Base-by-base conservation (phyloP, 2,888 invertebrate species). In the Fragum whitleyi region DNA sequence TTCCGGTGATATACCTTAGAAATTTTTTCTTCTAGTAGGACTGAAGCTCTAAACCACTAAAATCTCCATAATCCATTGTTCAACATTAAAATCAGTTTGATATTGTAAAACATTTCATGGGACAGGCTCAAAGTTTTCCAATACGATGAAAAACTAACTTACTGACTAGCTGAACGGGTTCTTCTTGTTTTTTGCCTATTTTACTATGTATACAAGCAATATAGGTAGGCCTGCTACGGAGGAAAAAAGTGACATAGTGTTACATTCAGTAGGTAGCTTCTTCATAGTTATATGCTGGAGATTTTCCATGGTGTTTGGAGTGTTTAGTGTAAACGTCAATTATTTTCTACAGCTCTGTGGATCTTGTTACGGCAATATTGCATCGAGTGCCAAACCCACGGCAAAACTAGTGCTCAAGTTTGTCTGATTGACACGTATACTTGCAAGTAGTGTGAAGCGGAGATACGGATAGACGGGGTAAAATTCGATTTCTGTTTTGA, bases 301-400 rank as follows among this genome's bases (percentile, higher is more conserved):
- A 19, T n/a, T 11, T 61, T 61, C 61, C 61, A 61, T 61, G 19
- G 29, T 61, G 19, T 29, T 29, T 32, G 1, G 7, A 19, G 32
- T 61, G 61, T 61, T n/a, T 32, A 19, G 29, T 61, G 61, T 61
- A 32, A 61, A 61, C 19, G n/a, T 32, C 29, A 32, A 61, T 61
- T 32, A 61, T 29, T 29, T 32, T 28, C 29, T n/a, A 32, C 32
- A 61, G 61, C 29, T n/a, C 32, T 32, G 3, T 61, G 61, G 11
- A 9, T 29, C 19, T 14, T 19, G 61, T 61, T 61, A 61, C 32
- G 5, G 16, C 61, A 29, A n/a, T 61, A 32, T 32, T 9, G 61
- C 61, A 28, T 9, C 2, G 26, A 16, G 5, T n/a, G 1, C 28
- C n/a, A n/a, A 61, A 19, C 14, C 11, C 61, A 32, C 26, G 6